A percentile compares a stretch with the other conserved stretches of the same genome.
Conservation (phyloP, 2,797 vertebrate genomes). For the Ptychobarbus kaznakovi region DNA sequence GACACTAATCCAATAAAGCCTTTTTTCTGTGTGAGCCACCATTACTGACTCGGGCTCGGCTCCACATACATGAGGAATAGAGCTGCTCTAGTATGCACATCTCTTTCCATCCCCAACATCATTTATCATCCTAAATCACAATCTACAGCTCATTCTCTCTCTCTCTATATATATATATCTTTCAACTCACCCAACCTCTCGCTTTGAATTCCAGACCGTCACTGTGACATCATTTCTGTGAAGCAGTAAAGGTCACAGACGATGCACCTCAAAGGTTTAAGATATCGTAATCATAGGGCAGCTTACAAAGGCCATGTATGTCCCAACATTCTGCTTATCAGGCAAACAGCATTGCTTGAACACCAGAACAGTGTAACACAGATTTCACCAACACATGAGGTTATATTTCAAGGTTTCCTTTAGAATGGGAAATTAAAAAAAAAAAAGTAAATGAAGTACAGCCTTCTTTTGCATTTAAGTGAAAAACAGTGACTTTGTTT, state of each 20-base stretch:
- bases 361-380: neutral
- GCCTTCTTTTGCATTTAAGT: neutral
- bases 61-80: slow-evolving; percentile 37
- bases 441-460: neutral
- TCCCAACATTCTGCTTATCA: neutral
- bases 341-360: neutral
- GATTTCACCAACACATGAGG: neutral
- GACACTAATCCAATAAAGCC: slow-evolving; percentile 50
- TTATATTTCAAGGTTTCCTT: neutral
- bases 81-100: slow-evolving; percentile 7
- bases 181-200: slow-evolving; percentile 40
- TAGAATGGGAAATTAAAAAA: neutral
- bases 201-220: slow-evolving; percentile 27
- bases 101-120: slow-evolving; percentile 43
- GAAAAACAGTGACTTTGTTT: neutral
- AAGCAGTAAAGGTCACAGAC: slow-evolving; percentile 24
- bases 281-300: neutral
- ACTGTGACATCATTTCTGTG: slow-evolving; percentile 37
- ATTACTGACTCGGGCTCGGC: slow-evolving; percentile 15
- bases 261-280: slow-evolving; percentile 20
- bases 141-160: slow-evolving; percentile 37
- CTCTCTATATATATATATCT: slow-evolving; percentile 23
- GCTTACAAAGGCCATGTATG: neutral
- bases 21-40: slow-evolving; percentile 19
- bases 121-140: slow-evolving; percentile 58